Percentiles rank a stretch among this genome's conserved stretches.
These are phyloP conservation scores for Xylocopa sonorina DNA, from an alignment of 1,140 invertebrate species.

Conservation along the genomic window DNA sequence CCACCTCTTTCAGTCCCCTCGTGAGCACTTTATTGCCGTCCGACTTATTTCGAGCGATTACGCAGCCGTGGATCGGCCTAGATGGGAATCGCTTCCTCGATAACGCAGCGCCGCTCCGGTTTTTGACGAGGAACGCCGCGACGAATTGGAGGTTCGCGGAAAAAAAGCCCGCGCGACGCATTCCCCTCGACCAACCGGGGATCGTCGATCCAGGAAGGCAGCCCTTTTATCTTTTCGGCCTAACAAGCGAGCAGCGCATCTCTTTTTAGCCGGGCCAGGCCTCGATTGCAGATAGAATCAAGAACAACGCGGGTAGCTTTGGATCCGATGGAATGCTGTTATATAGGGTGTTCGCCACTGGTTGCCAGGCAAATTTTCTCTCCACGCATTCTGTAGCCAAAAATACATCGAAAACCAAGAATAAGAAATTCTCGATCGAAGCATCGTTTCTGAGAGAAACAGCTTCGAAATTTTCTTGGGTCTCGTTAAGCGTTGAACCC, in stretches of 20 bases:
- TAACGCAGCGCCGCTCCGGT: constrained; percentile 19
- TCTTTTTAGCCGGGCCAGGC: neutral
- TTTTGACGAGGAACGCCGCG: constrained; percentile 23
- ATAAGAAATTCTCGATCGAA: no score
- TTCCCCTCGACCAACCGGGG: constrained; percentile 25
- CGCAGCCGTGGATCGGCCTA: constrained; percentile 37
- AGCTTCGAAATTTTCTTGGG: no score
- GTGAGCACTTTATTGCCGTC: constrained; percentile 29
- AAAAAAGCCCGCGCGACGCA: constrained; percentile 14
- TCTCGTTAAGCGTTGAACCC: no score
- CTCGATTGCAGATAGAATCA: neutral
- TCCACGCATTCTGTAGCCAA: no score
- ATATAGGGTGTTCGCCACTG: no score
- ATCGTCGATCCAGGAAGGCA: constrained; percentile 11
- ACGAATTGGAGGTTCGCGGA: constrained; percentile 37
- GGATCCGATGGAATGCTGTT: constrained; percentile 5
- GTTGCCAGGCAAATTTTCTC: no score
- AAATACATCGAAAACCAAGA: no score
- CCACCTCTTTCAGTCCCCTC: neutral
- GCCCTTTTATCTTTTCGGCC: constrained; percentile 6
- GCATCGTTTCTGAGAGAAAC: no score
- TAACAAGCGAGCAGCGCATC: constrained; percentile 16
- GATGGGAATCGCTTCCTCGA: constrained; percentile 48
- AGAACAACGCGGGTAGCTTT: neutral
- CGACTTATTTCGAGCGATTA: constrained; percentile 61